A percentile compares a stretch with the other conserved stretches of the same genome.
Evolutionary conservation across 2,888 invertebrate species (phyloP).

Genomic region (Lasioglossum pauxillum): DNA sequence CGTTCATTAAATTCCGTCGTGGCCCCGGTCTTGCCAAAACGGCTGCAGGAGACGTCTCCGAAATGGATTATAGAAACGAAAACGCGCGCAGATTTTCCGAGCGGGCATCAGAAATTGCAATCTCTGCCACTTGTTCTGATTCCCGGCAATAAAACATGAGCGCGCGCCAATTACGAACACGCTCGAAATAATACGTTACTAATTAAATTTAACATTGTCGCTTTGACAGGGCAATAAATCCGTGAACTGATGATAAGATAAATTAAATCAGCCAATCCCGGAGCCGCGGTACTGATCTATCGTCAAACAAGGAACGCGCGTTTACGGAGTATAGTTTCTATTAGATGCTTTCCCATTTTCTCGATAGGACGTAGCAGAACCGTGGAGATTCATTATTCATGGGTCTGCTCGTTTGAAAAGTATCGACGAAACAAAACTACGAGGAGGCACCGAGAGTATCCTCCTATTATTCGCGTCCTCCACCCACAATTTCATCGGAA

Average conservation of each 20-base stretch:
- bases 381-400: conserved; percentile 49
- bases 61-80: conserved; percentile 66
- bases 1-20: conserved; percentile 73
- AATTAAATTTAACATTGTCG: not conserved
- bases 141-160: conserved; percentile 51
- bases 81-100: conserved; percentile 64
- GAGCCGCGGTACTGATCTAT: not conserved
- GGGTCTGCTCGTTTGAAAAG: conserved; percentile 32
- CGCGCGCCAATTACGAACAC: not conserved
- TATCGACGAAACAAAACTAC: conserved; percentile 41
- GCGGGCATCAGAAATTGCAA: conserved; percentile 52
- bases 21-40: conserved; percentile 66
- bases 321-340: conserved; percentile 27
- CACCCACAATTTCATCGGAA: conserved; percentile 52
- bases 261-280: not conserved
- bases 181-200: not conserved
- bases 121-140: conserved; percentile 58
- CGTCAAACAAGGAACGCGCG: conserved; percentile 7
- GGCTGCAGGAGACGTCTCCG: conserved; percentile 49
- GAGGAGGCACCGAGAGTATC: conserved; percentile 30
- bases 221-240: not conserved
- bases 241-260: not conserved
- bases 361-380: conserved; percentile 33
- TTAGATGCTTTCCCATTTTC: conserved; percentile 49
- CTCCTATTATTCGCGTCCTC: conserved; percentile 19